Evolutionary conservation across 2,888 invertebrate genomes (phyloP), one percentile per base, ranked within the genome.

Genomic region (Selenia dentaria): DNA sequence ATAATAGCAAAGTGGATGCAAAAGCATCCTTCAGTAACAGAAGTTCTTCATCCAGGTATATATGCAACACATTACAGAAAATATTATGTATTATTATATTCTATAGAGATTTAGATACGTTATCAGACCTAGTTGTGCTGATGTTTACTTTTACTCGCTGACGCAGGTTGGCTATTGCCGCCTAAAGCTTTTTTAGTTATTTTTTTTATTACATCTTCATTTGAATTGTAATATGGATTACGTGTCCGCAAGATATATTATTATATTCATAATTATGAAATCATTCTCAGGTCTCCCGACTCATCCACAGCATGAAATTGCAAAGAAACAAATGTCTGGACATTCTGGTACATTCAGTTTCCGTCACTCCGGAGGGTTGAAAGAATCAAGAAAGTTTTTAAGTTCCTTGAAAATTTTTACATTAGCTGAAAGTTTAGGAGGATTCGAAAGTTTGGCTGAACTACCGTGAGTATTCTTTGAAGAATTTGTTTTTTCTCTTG

Each of bases 341-440:
- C 96, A 96, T 83, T 97, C 98, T 51, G 99, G 99, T 3, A 96
- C 99, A 89, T 92, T 99, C 64, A 95, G 97, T 9, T 97, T 99
- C 71, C 97, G 95, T 66, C 91, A 98, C 13, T 94, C 94, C 65
- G 98, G 97, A 0, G 94, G 92, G 2, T 68, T 96, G 25, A 87
- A 93, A 42, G 93, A 96, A 61, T 94, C 96, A 0, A 91, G 91
- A 43, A 94, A 91, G 41, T 96, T 99, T 70, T 85, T 98, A 12
- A 92, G 93, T 59, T 79, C 93, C 3, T 83, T 98, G 18, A 95
- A 97, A 86, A 64, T 97, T 13, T 97, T 98, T 79, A 94, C 93
- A 0, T 82, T 98, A 37, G 99, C 99, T 2, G 99, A 98, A 78
- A 98, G 98, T 72, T 92, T 99, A 49, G 99, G 99, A 34, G 98